These are phyloP conservation scores for Blastomussa wellsi DNA, from an alignment of 92 coral and sea anemone species.

Conservation along the genomic window DNA sequence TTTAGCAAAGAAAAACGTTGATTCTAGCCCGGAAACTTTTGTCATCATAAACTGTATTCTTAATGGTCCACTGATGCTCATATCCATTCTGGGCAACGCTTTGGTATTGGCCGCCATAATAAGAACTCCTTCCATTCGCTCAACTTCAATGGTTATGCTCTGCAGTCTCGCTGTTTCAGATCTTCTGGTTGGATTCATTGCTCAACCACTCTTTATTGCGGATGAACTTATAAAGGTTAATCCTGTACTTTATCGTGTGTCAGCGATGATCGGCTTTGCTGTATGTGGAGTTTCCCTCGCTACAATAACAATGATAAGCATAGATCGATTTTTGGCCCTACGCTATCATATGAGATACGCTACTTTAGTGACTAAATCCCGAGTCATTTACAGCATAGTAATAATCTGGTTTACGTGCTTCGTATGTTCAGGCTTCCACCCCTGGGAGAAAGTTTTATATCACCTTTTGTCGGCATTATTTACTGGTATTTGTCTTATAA, in stretches of 20 bases:
- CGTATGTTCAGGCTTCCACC: background rate
- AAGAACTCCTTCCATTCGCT: constrained; percentile 13
- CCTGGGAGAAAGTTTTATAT: background rate
- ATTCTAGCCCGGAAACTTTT: background rate
- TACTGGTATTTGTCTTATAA: background rate
- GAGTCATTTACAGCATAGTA: constrained; percentile 1
- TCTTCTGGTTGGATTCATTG: constrained; percentile 7
- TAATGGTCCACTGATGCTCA: constrained; percentile 14
- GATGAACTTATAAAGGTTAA: background rate
- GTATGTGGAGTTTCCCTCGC: constrained; percentile 10
- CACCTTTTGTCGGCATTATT: background rate
- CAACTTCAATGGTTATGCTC: constrained; percentile 3
- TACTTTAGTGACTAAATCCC: constrained; percentile 3
- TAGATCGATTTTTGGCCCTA: constrained; percentile 14
- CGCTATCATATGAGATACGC: constrained; percentile 32
- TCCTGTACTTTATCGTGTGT: background rate
- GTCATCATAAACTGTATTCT: constrained; percentile 2
- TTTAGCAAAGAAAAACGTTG: background rate
- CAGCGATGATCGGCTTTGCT: background rate
- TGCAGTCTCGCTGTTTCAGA: constrained; percentile 20
- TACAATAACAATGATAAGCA: background rate
- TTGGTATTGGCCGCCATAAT: constrained; percentile 4
- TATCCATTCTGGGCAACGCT: constrained; percentile 7
- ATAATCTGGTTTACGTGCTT: background rate
- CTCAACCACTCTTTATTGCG: constrained; percentile 4